Conservation (phyloP, 1,140 invertebrate genomes). For the Macrocentrus cingulum region DNA sequence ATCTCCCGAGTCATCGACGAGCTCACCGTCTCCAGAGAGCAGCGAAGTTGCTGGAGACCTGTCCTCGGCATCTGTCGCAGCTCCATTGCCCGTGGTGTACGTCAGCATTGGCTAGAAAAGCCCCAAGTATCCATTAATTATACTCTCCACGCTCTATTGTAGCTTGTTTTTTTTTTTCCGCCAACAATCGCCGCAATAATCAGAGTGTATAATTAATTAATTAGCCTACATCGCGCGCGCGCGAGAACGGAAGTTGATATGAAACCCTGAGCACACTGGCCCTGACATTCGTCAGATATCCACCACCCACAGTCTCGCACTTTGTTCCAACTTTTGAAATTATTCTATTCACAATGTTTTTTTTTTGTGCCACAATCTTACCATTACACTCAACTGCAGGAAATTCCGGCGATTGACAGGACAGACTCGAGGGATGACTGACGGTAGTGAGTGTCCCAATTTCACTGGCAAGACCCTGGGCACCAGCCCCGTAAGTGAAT, state of each 20-base stretch:
- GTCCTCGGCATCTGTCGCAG: conserved; percentile 39
- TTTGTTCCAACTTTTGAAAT: no score
- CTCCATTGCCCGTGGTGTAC: conserved; percentile 32
- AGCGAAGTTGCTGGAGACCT: conserved; percentile 47
- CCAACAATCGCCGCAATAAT: not conserved
- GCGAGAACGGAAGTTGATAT: conserved; percentile 7
- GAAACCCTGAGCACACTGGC: not conserved
- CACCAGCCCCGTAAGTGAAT: conserved; percentile 1
- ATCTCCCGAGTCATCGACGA: conserved; percentile 44
- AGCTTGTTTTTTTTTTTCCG: not conserved
- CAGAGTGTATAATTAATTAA: not conserved
- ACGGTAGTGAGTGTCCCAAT: conserved; percentile 8
- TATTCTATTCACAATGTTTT: no score
- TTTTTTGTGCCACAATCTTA: no score
- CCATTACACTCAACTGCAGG: no score
- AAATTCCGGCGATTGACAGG: no score
- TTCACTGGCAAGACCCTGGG: conserved; percentile 14
- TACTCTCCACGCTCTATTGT: not conserved
- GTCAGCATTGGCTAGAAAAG: conserved; percentile 45
- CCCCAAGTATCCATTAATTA: conserved; percentile 14
- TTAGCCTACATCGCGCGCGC: not conserved
- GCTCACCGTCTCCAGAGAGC: conserved; percentile 45
- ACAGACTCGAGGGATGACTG: conserved; percentile 16
- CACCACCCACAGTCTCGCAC: conserved; percentile 1
- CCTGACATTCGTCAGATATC: conserved; percentile 12